Conservation (phyloP, 2,888 invertebrate species). For the Coremacera marginata region DNA sequence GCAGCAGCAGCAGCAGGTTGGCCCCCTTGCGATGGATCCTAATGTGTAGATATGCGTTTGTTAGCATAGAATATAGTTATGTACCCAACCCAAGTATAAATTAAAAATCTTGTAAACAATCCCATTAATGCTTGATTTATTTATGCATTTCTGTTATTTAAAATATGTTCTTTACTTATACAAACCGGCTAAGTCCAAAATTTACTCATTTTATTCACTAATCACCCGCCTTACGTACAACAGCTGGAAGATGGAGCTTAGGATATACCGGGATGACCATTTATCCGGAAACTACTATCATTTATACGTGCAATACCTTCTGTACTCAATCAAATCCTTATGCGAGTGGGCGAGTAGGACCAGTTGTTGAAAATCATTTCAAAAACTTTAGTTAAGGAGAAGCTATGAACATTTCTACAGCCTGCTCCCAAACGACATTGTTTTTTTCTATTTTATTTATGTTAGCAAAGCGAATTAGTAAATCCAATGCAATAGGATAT, state of each 20-base stretch:
- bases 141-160: background rate
- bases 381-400: constrained; percentile 68
- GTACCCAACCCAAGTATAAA: no score
- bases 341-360: background rate
- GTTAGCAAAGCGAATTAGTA: constrained; percentile 25
- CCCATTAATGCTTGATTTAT: no score
- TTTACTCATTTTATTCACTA: background rate
- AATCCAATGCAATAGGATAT: background rate
- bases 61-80: no score
- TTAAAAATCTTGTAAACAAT: no score
- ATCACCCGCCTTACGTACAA: background rate
- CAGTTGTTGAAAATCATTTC: constrained; percentile 41
- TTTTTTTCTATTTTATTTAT: constrained; percentile 25
- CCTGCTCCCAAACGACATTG: constrained; percentile 65
- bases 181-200: constrained; percentile 22
- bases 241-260: background rate
- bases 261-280: background rate
- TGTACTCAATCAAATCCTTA: background rate
- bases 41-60: background rate
- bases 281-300: background rate
- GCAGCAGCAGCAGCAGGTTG: background rate
- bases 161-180: background rate
- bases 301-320: background rate
- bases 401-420: constrained; percentile 69
- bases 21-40: constrained; percentile 9